Conservation (phyloP, 2,797 vertebrate genomes). For the Alauda arvensis region DNA sequence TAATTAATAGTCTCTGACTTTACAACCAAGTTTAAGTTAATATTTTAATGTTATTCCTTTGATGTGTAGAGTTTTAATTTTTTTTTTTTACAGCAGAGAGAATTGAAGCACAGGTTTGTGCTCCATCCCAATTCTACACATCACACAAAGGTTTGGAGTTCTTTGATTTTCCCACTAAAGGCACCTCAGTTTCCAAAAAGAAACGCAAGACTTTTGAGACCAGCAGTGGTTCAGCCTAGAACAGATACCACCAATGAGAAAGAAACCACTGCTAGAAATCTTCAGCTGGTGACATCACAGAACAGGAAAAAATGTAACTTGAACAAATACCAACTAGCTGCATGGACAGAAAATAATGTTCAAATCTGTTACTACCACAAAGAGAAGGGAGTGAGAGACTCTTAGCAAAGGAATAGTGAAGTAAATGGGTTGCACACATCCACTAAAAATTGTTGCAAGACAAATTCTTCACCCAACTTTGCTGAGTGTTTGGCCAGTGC, state of each 20-base stretch:
- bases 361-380: not conserved
- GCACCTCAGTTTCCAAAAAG: not conserved
- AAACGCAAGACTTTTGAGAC: not conserved
- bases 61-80: not conserved
- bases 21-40: not conserved
- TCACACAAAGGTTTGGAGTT: not conserved
- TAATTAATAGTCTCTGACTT: not conserved
- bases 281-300: not conserved
- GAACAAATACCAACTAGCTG: not conserved
- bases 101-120: not conserved
- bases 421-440: fast-evolving
- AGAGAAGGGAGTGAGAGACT: not conserved
- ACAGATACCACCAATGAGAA: not conserved
- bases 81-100: not conserved
- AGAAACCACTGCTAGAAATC: not conserved
- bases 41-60: not conserved
- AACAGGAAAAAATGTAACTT: not conserved
- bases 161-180: not conserved
- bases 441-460: not conserved
- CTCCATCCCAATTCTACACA: not conserved
- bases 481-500: not conserved
- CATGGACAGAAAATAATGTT: not conserved
- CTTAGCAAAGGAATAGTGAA: not conserved
- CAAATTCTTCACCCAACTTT: not conserved
- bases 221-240: not conserved